Evolutionary conservation across 1,140 invertebrate genomes (phyloP).

Genomic region (Microvelia longipes): DNA sequence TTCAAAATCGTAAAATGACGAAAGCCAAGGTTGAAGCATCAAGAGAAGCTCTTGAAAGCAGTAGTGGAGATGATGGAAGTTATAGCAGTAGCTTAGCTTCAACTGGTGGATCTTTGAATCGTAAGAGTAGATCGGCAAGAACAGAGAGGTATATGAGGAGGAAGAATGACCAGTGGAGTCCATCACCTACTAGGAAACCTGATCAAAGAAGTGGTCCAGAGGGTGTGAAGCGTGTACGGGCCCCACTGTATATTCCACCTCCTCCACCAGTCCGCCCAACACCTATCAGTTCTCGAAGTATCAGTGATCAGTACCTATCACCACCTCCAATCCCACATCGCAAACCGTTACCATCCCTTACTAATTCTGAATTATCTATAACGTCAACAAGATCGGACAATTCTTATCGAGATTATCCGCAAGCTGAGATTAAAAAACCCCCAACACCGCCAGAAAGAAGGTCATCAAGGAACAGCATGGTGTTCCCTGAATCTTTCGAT

Average conservation of each 20-base stretch:
- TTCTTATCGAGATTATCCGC: constrained; percentile 9
- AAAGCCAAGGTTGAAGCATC: constrained; percentile 48
- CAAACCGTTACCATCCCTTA: constrained; percentile 1
- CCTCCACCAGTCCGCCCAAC: not conserved
- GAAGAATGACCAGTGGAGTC: constrained; percentile 46
- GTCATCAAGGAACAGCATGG: constrained; percentile 12
- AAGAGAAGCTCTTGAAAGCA: constrained; percentile 45
- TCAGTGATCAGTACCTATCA: constrained; percentile 8
- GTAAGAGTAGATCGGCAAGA: constrained; percentile 45
- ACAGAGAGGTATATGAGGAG: constrained; percentile 63
- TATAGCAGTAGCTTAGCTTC: constrained; percentile 14
- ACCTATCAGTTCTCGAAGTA: not conserved
- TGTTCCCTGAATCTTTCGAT: constrained; percentile 4
- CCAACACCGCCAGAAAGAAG: constrained; percentile 17
- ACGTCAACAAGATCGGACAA: constrained; percentile 25
- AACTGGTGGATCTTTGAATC: constrained; percentile 35
- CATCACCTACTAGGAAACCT: constrained; percentile 11
- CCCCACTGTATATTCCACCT: constrained; percentile 5
- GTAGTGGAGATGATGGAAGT: constrained; percentile 51
- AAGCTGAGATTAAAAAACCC: constrained; percentile 12
- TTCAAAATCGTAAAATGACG: constrained; percentile 32
- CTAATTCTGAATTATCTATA: constrained; percentile 19
- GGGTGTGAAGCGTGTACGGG: not conserved
- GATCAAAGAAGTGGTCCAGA: constrained; percentile 6
- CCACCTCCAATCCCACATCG: not conserved